Percentiles rank a stretch among this genome's conserved stretches.
Evolutionary conservation across 2,113 vertebrate genomes (phyloP).

Genomic region (Pseudonaja textilis): DNA sequence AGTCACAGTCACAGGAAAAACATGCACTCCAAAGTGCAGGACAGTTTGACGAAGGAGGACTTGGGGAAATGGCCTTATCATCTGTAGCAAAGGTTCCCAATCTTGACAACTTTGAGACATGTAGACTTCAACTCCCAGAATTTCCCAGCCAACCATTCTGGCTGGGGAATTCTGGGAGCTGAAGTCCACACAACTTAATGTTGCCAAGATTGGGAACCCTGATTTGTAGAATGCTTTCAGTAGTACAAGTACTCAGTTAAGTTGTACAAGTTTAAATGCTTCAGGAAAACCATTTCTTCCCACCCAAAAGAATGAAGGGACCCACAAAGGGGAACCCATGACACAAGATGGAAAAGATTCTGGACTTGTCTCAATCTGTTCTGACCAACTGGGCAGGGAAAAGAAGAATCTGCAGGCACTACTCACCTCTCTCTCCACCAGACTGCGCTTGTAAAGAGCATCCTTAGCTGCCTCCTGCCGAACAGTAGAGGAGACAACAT

Average conservation of each 20-base stretch:
- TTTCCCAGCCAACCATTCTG: not conserved
- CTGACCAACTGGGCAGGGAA: not conserved
- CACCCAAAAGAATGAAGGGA: not conserved
- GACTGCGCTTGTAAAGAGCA: constrained; percentile 78
- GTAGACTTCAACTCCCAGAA: not conserved
- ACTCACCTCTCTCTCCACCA: constrained; percentile 83
- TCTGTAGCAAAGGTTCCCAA: not conserved
- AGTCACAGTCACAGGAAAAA: not conserved
- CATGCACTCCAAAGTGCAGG: no score
- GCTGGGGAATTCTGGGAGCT: not conserved
- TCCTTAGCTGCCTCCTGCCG: constrained; percentile 86
- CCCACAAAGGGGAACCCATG: not conserved
- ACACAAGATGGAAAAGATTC: not conserved
- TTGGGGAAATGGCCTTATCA: not conserved
- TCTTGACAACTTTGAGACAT: not conserved
- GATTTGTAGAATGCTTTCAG: not conserved
- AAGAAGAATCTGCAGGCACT: no score
- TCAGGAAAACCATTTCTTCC: not conserved
- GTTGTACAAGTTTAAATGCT: not conserved
- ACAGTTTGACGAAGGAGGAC: not conserved
- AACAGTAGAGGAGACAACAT: not conserved
- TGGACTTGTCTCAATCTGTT: no score
- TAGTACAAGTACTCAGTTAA: not conserved
- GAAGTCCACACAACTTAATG: not conserved
- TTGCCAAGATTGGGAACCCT: not conserved